Conservation (phyloP, 2,888 invertebrate species). For the Nipponacmea schrenckii region DNA sequence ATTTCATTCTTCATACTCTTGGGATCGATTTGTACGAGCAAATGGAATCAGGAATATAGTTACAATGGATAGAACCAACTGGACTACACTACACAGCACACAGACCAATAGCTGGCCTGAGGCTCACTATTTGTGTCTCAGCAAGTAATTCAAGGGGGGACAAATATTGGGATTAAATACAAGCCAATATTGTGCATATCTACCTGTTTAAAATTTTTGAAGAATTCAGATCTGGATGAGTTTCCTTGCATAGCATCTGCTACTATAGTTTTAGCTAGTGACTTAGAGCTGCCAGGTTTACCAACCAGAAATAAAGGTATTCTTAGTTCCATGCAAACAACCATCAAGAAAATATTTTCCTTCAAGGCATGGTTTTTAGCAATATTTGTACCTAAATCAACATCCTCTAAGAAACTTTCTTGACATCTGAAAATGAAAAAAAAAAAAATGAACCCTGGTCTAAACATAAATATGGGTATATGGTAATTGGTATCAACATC, state of each 20-base stretch:
- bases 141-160: no score
- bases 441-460: not conserved
- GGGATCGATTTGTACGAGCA: no score
- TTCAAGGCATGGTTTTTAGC: slow-evolving; percentile 61
- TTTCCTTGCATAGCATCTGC: slow-evolving; percentile 63
- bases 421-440: slow-evolving; percentile 51
- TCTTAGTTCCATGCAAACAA: slow-evolving; percentile 63
- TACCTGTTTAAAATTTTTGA: slow-evolving; percentile 58
- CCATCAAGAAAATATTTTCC: slow-evolving; percentile 67
- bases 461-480: no score
- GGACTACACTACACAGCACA: no score
- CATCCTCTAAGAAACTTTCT: slow-evolving; percentile 54
- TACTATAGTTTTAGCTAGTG: slow-evolving; percentile 64
- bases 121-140: no score
- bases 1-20: no score
- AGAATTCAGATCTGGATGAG: slow-evolving; percentile 50
- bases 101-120: no score
- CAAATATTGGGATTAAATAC: no score
- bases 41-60: no score
- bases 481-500: no score
- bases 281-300: slow-evolving; percentile 66
- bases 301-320: slow-evolving; percentile 66
- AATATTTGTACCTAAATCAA: slow-evolving; percentile 54
- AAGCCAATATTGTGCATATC: no score
- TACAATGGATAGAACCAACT: no score